Percentiles rank a stretch among this genome's conserved stretches.
These are phyloP conservation scores for Psix sp. DNA, from an alignment of 1,140 invertebrate species.

Conservation along the genomic window DNA sequence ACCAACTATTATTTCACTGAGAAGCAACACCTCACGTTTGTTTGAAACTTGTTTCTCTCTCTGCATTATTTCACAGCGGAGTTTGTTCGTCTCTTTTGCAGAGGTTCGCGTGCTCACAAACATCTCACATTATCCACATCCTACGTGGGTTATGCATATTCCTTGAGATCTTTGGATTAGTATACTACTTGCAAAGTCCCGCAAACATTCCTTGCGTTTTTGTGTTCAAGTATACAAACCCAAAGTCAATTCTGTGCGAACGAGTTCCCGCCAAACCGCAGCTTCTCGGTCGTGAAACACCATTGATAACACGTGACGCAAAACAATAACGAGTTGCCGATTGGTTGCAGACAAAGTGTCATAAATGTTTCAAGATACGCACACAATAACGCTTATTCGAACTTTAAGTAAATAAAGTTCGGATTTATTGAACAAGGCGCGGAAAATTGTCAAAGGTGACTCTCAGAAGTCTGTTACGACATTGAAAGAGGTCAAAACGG, in stretches of 20 bases:
- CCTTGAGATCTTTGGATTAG: conserved; percentile 32
- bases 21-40: conserved; percentile 21
- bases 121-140: conserved; percentile 25
- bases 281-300: background rate
- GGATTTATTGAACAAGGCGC: conserved; percentile 27
- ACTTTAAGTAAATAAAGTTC: conserved; percentile 42
- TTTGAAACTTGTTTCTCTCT: conserved; percentile 19
- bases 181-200: no score
- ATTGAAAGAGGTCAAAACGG: conserved; percentile 46
- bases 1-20: conserved; percentile 9
- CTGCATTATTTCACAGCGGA: conserved; percentile 1
- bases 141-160: conserved; percentile 32
- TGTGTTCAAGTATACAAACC: conserved; percentile 8
- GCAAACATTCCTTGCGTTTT: conserved; percentile 31
- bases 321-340: conserved; percentile 6
- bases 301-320: conserved; percentile 1
- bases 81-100: background rate
- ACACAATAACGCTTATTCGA: conserved; percentile 22
- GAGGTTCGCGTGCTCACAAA: conserved; percentile 33
- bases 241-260: conserved; percentile 4
- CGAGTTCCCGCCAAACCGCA: conserved; percentile 1
- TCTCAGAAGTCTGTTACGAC: conserved; percentile 37
- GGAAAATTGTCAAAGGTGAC: conserved; percentile 48
- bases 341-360: conserved; percentile 12
- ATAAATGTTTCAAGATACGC: conserved; percentile 32